Evolutionary conservation across 2,113 vertebrate genomes (phyloP).

Genomic region (Peromyscus maniculatus): DNA sequence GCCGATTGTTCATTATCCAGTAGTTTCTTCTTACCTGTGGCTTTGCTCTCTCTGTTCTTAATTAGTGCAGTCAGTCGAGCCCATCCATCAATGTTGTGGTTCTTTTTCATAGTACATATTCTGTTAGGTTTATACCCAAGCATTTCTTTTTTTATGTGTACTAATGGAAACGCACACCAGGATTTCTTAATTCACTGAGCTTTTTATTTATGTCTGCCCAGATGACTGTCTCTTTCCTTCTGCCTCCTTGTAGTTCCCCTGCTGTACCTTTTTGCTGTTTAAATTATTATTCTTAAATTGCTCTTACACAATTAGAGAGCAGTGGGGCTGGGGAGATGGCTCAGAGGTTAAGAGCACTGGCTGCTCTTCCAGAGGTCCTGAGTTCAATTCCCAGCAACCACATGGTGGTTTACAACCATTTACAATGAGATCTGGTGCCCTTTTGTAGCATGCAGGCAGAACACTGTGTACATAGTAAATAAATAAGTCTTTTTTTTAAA

Average conservation of each 20-base stretch:
- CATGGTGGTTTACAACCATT: background rate
- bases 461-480: background rate
- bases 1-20: background rate
- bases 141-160: background rate
- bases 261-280: background rate
- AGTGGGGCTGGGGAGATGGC: background rate
- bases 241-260: background rate
- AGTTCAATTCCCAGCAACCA: background rate
- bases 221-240: background rate
- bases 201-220: background rate
- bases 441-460: background rate
- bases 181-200: background rate
- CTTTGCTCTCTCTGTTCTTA: background rate
- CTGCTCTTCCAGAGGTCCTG: background rate
- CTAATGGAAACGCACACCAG: background rate
- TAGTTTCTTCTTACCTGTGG: background rate
- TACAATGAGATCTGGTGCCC: background rate
- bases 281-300: background rate
- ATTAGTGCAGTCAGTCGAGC: background rate
- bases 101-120: background rate
- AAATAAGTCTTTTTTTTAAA: background rate
- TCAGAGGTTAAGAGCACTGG: background rate
- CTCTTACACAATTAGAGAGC: background rate
- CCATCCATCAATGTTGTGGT: background rate
- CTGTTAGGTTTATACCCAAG: background rate